phyloP scores from a whole-genome alignment of 2,113 vertebrate species.

The Cariama cristata region DNA sequence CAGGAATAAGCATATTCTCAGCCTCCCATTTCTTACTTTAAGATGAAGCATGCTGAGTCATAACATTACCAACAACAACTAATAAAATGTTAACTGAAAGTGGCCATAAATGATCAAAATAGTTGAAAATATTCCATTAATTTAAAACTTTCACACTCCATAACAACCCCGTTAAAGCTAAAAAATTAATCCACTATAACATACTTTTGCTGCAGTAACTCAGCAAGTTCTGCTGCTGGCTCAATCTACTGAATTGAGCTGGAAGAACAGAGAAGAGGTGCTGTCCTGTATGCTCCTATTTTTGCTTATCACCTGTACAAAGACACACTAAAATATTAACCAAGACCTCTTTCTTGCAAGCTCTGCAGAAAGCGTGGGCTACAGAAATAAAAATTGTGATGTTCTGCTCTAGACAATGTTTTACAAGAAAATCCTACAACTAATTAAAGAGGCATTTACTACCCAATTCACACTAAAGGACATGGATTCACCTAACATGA shows the following conservation, averaged over 20 bases:
- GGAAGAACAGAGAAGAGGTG: not conserved
- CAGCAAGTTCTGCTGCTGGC: not conserved
- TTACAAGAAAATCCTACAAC: not conserved
- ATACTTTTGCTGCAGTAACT: not conserved
- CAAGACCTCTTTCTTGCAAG: not conserved
- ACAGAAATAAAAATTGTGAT: not conserved
- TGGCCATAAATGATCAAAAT: not conserved
- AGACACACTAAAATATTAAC: not conserved
- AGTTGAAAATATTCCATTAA: not conserved
- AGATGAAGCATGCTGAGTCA: not conserved
- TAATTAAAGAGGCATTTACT: not conserved
- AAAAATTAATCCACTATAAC: not conserved
- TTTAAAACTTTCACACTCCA: not conserved
- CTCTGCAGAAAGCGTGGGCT: not conserved
- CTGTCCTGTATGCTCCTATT: not conserved
- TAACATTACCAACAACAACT: not conserved
- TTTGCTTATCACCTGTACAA: not conserved
- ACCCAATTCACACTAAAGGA: not conserved
- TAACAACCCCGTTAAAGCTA: not conserved
- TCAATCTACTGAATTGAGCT: not conserved
- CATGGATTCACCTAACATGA: not conserved
- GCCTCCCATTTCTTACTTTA: not conserved
- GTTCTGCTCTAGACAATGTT: not conserved
- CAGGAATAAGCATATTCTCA: not conserved
- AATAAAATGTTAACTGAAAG: not conserved